These are phyloP conservation scores for Mycalesis mineus DNA, from an alignment of 2,888 invertebrate genomes.

Conservation along the genomic window DNA sequence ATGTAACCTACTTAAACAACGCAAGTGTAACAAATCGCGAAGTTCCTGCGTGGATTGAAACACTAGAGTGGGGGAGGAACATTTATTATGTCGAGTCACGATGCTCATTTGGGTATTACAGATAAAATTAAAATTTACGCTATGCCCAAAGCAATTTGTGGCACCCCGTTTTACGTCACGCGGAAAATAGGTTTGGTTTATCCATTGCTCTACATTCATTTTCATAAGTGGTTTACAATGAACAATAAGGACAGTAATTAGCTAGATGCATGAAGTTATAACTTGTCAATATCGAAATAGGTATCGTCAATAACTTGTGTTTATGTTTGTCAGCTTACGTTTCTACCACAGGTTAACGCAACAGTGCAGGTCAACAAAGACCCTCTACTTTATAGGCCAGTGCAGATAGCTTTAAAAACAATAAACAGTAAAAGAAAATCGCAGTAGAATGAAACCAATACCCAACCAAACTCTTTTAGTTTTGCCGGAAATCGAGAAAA, in stretches of 20 bases:
- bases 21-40: slow-evolving; percentile 28
- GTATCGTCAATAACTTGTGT: no score
- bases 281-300: slow-evolving; percentile 21
- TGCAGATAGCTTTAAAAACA: no score
- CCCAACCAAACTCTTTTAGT: no score
- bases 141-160: slow-evolving; percentile 78
- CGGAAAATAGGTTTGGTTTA: slow-evolving; percentile 77
- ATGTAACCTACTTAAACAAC: slow-evolving; percentile 6
- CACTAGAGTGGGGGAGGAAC: slow-evolving; percentile 64
- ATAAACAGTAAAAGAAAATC: no score
- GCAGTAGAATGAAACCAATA: no score
- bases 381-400: no score
- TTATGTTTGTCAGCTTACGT: no score
- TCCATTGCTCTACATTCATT: slow-evolving; percentile 71
- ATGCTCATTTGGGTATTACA: slow-evolving; percentile 77
- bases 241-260: slow-evolving; percentile 7
- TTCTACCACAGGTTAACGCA: no score
- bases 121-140: slow-evolving; percentile 79
- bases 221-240: slow-evolving; percentile 73
- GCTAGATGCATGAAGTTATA: no score
- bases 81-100: slow-evolving; percentile 77
- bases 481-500: no score
- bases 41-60: slow-evolving; percentile 47
- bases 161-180: slow-evolving; percentile 72
- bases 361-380: no score